Evolutionary conservation across 2,797 vertebrate genomes (phyloP).

Genomic region (Eulemur albifrons): DNA sequence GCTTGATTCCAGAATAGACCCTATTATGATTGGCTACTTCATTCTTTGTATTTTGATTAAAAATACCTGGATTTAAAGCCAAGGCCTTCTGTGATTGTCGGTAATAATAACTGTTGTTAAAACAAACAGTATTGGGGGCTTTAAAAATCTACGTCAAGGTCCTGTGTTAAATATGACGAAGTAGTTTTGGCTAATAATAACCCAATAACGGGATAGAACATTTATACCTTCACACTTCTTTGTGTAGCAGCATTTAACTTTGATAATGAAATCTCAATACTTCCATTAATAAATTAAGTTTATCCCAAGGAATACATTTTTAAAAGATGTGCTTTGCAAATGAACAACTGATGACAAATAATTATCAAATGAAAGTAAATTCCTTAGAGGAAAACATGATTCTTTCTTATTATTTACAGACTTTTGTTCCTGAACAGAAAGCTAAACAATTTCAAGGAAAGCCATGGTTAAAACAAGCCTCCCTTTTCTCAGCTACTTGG

Average conservation of each 20-base stretch:
- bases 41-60: slow-evolving; percentile 5
- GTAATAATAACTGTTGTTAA: slow-evolving; percentile 46
- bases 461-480: not conserved
- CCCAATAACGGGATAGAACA: not conserved
- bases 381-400: not conserved
- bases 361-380: not conserved
- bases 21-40: not conserved
- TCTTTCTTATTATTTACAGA: not conserved
- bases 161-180: not conserved
- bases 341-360: not conserved
- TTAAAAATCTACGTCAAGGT: not conserved
- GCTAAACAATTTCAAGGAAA: not conserved
- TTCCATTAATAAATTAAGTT: not conserved
- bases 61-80: slow-evolving; percentile 17
- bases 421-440: not conserved
- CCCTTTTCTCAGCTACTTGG: not conserved
- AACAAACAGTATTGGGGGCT: not conserved
- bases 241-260: not conserved
- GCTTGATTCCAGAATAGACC: not conserved
- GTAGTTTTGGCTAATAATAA: not conserved
- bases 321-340: slow-evolving; percentile 8
- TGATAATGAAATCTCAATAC: not conserved
- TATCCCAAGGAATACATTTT: not conserved
- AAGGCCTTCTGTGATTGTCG: not conserved
- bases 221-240: not conserved